These are phyloP conservation scores for Nomada fucata DNA, from an alignment of 2,888 invertebrate genomes.

Conservation along the genomic window DNA sequence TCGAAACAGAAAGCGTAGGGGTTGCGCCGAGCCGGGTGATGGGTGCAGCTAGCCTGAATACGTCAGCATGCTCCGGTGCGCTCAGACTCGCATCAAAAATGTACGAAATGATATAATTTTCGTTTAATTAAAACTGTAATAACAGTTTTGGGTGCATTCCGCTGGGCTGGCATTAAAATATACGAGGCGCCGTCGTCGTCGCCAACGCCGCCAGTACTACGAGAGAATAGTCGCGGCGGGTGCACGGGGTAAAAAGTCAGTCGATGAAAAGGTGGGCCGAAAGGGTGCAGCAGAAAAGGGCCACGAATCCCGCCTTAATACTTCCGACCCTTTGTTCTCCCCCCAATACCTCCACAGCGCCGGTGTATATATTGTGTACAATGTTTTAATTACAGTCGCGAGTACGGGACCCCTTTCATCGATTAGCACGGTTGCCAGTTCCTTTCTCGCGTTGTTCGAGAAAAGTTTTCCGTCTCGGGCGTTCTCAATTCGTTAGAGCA, in stretches of 20 bases:
- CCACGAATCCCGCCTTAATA: slow-evolving; percentile 60
- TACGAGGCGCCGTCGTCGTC: slow-evolving; percentile 58
- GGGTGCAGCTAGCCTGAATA: slow-evolving; percentile 54
- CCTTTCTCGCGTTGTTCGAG: slow-evolving; percentile 34
- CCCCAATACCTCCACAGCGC: background rate
- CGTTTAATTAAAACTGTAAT: slow-evolving; percentile 79
- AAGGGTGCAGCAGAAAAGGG: slow-evolving; percentile 47
- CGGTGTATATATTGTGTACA: slow-evolving; percentile 55
- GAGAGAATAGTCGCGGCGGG: slow-evolving; percentile 19
- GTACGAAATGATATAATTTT: slow-evolving; percentile 78
- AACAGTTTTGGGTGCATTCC: slow-evolving; percentile 75
- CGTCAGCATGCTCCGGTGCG: slow-evolving; percentile 64
- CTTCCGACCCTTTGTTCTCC: slow-evolving; percentile 58
- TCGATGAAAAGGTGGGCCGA: slow-evolving; percentile 63
- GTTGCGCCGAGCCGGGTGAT: slow-evolving; percentile 6
- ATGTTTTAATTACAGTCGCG: slow-evolving; percentile 64
- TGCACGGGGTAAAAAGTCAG: slow-evolving; percentile 56
- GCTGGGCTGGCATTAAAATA: slow-evolving; percentile 70
- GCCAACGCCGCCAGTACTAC: slow-evolving; percentile 30
- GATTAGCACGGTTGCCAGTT: slow-evolving; percentile 52
- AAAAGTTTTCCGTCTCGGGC: slow-evolving; percentile 28
- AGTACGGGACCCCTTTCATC: slow-evolving; percentile 49
- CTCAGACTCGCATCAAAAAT: slow-evolving; percentile 71
- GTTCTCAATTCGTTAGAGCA: slow-evolving; percentile 15
- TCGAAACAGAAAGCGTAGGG: slow-evolving; percentile 65